These are phyloP conservation scores for Aurelia sp. DNA, from an alignment of 30 jellyfish, hydroid and myxozoan genomes.

Conservation along the genomic window DNA sequence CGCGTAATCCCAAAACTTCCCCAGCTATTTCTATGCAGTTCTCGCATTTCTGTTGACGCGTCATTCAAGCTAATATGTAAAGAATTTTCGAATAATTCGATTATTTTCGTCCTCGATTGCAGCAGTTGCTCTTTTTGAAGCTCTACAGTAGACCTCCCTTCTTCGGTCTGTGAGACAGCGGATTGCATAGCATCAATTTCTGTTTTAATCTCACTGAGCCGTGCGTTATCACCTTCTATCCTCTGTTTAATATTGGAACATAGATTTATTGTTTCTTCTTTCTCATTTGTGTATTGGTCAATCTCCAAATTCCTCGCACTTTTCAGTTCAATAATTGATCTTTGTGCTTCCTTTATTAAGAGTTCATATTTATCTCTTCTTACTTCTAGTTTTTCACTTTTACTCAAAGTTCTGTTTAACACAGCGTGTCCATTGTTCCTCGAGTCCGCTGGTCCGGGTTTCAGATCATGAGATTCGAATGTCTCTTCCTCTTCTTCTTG, in stretches of 20 bases:
- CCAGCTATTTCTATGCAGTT: constrained; percentile 60
- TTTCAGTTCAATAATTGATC: constrained; percentile 62
- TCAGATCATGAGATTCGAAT: constrained; percentile 22
- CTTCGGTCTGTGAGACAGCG: background rate
- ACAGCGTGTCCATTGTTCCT: background rate
- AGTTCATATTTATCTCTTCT: constrained; percentile 42
- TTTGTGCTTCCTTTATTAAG: constrained; percentile 61
- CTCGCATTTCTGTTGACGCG: constrained; percentile 46
- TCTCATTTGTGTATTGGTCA: constrained; percentile 60
- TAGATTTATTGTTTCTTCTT: constrained; percentile 6
- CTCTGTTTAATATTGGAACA: constrained; percentile 42
- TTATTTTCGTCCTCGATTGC: constrained; percentile 69
- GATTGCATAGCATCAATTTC: constrained; percentile 7
- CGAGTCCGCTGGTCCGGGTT: constrained; percentile 14
- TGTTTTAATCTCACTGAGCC: constrained; percentile 9
- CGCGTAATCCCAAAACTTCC: constrained; percentile 44
- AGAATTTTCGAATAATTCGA: constrained; percentile 66
- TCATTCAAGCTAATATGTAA: constrained; percentile 39
- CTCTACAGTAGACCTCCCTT: background rate
- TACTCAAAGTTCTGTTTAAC: constrained; percentile 40
- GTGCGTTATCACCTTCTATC: constrained; percentile 31
- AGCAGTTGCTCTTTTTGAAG: constrained; percentile 50
- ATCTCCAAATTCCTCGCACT: constrained; percentile 64
- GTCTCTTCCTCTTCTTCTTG: constrained; percentile 53
- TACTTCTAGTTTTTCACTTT: constrained; percentile 54